These are phyloP conservation scores for Sycophila sp. DNA, from an alignment of 1,140 invertebrate genomes.

Conservation along the genomic window DNA sequence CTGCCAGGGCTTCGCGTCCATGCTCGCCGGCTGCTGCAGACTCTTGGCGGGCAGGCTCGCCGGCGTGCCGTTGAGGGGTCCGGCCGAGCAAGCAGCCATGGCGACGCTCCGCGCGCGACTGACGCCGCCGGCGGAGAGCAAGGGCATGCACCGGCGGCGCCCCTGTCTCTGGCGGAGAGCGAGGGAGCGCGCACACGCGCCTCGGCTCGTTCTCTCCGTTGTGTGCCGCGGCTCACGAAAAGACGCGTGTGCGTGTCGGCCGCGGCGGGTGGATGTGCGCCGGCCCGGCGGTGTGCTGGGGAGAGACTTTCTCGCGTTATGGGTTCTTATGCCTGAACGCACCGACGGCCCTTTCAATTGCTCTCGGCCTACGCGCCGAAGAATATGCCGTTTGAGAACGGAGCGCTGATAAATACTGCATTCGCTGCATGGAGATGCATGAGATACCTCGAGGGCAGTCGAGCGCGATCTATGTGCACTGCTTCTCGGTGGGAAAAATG, in stretches of 20 bases:
- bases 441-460: too few relatives aligned
- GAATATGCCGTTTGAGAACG: neutral
- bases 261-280: too few relatives aligned
- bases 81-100: conserved; percentile 26
- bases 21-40: neutral
- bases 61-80: neutral
- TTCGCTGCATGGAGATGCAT: neutral
- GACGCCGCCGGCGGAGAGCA: conserved; percentile 27
- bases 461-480: too few relatives aligned
- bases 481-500: too few relatives aligned
- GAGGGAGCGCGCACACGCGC: neutral
- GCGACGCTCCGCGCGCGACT: conserved; percentile 35
- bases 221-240: neutral
- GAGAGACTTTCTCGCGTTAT: too few relatives aligned
- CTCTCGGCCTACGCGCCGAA: too few relatives aligned
- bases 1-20: conserved; percentile 52
- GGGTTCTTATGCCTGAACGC: too few relatives aligned
- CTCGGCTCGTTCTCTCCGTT: neutral
- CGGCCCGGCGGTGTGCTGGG: too few relatives aligned
- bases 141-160: conserved; percentile 11
- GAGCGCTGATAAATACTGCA: neutral
- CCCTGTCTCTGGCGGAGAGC: neutral
- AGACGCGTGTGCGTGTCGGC: too few relatives aligned
- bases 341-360: neutral
- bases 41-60: neutral